Percentiles rank a stretch among this genome's conserved stretches.
These are phyloP conservation scores for Siniperca chuatsi DNA, from an alignment of 2,113 vertebrate species.

Conservation along the genomic window DNA sequence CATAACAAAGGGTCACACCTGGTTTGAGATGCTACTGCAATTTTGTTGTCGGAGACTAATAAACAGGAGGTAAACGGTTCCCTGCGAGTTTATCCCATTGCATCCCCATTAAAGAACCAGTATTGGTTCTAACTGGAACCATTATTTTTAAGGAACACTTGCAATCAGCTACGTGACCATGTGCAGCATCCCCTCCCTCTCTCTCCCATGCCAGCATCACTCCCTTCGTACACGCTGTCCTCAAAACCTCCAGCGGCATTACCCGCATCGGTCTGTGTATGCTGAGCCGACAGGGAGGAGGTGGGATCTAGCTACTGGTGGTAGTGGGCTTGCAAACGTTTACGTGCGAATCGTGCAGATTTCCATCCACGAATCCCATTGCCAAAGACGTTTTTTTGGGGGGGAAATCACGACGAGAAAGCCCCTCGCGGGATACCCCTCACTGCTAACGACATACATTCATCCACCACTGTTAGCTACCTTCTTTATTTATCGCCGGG, in stretches of 20 bases:
- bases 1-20: too few species aligned
- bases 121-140: neutral
- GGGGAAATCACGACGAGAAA: neutral
- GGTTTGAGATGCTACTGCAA: too few species aligned
- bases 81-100: neutral
- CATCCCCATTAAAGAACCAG: neutral
- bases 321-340: constrained; percentile 38
- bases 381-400: neutral
- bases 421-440: neutral
- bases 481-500: neutral
- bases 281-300: constrained; percentile 55
- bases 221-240: constrained; percentile 51
- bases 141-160: constrained; percentile 5
- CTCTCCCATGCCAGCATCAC: constrained; percentile 56
- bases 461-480: neutral
- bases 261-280: constrained; percentile 22
- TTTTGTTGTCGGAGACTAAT: neutral
- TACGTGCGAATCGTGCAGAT: constrained; percentile 64
- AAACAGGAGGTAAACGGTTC: neutral
- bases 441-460: neutral
- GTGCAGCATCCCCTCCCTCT: constrained; percentile 43
- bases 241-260: constrained; percentile 37
- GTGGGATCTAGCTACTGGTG: constrained; percentile 54
- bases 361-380: constrained; percentile 15
- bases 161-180: constrained; percentile 64